phyloP scores from a whole-genome alignment of 2,888 invertebrate genomes.

The Oscheius sp. region DNA sequence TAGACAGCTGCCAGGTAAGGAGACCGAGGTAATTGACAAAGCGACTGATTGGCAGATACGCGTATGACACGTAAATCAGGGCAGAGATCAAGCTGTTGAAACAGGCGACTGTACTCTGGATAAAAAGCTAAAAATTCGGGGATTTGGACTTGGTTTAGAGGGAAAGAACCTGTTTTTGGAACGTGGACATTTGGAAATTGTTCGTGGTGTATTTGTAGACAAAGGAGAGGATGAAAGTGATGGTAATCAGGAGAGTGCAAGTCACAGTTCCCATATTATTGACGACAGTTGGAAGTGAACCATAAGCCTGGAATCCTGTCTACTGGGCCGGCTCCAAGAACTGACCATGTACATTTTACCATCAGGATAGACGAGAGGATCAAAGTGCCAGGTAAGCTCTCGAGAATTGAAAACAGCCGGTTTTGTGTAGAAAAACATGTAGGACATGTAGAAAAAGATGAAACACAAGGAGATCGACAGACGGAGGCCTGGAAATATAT shows the following conservation, averaged over 20 bases:
- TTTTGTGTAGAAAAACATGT: constrained; percentile 13
- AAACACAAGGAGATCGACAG: neutral
- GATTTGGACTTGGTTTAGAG: neutral
- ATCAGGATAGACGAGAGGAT: constrained; percentile 24
- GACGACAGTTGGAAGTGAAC: constrained; percentile 10
- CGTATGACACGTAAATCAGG: constrained; percentile 24
- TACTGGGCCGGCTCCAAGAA: no score
- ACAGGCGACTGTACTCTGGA: constrained; percentile 28
- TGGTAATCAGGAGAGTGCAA: constrained; percentile 15
- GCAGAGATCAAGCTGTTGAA: constrained; percentile 12
- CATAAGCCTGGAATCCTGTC: neutral
- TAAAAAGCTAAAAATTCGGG: constrained; percentile 3
- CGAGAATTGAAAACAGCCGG: constrained; percentile 31
- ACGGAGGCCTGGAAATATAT: constrained; percentile 3
- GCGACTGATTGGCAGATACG: constrained; percentile 19
- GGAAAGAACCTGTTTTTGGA: constrained; percentile 19
- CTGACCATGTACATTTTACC: constrained; percentile 6
- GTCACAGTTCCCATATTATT: constrained; percentile 13
- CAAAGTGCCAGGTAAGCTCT: constrained; percentile 27
- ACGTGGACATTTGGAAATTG: constrained; percentile 1
- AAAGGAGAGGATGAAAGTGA: constrained; percentile 17
- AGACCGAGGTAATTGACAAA: constrained; percentile 27
- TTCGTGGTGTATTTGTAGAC: constrained; percentile 18
- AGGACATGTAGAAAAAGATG: constrained; percentile 12
- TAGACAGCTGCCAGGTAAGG: constrained; percentile 25